Evolutionary conservation across 35 echinoderm and acorn worm species (phyloP).

Genomic region (Hemicentrotus pulcherrimus): DNA sequence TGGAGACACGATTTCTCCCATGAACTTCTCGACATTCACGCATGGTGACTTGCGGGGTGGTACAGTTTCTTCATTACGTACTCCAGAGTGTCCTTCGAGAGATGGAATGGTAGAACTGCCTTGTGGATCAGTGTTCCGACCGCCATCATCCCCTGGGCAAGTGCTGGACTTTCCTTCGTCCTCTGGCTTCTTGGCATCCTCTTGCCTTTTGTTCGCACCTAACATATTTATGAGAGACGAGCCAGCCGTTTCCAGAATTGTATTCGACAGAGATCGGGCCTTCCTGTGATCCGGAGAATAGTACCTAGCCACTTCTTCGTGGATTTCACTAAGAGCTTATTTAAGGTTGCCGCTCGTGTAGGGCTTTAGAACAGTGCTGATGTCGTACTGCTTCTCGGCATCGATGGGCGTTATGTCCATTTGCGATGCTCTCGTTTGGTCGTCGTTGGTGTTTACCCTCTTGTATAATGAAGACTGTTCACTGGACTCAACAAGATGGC

Average conservation of each 20-base stretch:
- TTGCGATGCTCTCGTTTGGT: background rate
- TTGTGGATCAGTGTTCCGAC: background rate
- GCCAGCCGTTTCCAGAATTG: background rate
- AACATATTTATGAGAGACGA: background rate
- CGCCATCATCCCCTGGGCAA: background rate
- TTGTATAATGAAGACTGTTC: background rate
- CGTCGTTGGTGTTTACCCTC: background rate
- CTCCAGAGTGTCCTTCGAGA: background rate
- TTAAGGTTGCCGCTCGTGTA: constrained; percentile 10
- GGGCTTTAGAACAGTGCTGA: background rate
- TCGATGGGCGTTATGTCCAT: background rate
- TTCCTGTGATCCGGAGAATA: background rate
- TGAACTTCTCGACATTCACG: background rate
- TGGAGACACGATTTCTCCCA: constrained; percentile 18
- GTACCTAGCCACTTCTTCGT: background rate
- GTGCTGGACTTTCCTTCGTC: background rate
- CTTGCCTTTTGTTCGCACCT: background rate
- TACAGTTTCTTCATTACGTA: background rate
- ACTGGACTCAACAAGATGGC: background rate
- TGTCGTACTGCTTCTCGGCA: constrained; percentile 1
- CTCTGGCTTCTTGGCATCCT: background rate
- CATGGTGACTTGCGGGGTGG: background rate
- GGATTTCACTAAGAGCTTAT: background rate
- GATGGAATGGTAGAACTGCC: background rate
- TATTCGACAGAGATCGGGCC: background rate